phyloP scores from a whole-genome alignment of 92 coral and sea anemone species.

The Epizoanthus rinbou region DNA sequence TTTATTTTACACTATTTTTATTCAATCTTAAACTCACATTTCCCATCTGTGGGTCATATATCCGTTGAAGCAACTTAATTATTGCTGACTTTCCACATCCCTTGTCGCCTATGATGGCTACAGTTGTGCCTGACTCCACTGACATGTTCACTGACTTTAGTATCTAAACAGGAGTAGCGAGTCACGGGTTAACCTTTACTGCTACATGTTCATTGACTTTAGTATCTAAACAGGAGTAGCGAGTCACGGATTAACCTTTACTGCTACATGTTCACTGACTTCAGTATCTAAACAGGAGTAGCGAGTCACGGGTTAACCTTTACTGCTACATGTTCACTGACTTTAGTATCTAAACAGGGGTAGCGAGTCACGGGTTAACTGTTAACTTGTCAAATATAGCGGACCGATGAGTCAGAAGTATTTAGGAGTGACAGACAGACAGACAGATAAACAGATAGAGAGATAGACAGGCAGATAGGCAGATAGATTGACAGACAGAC shows the following conservation, averaged over 20 bases:
- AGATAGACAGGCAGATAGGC: no score
- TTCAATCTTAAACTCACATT: constrained; percentile 38
- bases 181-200: not conserved
- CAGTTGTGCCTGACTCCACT: constrained; percentile 64
- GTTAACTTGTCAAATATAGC: no score
- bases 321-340: constrained; percentile 55
- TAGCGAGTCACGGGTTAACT: not conserved
- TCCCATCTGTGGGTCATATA: constrained; percentile 71
- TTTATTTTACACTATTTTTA: not conserved
- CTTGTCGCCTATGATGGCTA: constrained; percentile 66
- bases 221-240: constrained; percentile 47
- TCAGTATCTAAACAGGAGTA: constrained; percentile 52
- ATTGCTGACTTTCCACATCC: constrained; percentile 68
- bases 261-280: constrained; percentile 62
- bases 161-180: constrained; percentile 34
- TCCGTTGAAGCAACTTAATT: constrained; percentile 64
- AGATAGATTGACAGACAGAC: no score
- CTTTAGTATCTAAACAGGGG: constrained; percentile 61
- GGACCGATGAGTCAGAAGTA: no score
- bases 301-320: not conserved
- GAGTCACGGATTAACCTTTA: not conserved
- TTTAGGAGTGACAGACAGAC: no score
- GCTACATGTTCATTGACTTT: constrained; percentile 67
- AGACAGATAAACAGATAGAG: no score
- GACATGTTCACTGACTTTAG: constrained; percentile 75